These are phyloP conservation scores for Eledona agricola DNA, from an alignment of 2,888 invertebrate species.

Conservation along the genomic window DNA sequence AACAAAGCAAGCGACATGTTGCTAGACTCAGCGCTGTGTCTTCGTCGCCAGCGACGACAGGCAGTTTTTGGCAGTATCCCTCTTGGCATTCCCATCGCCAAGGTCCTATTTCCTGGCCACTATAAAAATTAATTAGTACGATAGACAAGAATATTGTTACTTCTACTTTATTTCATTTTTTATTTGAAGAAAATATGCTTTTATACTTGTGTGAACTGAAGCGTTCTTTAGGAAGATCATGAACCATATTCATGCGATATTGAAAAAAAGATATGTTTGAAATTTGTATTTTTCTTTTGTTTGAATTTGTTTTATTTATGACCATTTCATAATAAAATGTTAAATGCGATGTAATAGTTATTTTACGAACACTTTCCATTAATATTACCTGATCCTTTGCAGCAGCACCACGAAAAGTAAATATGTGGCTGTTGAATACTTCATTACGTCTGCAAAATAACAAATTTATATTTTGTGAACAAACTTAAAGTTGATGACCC, in stretches of 20 bases:
- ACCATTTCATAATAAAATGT: no score
- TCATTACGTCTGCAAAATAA: constrained; percentile 16
- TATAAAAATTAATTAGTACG: no score
- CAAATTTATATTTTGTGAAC: neutral
- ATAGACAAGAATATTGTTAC: no score
- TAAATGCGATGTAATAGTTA: no score
- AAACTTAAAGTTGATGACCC: constrained; percentile 10
- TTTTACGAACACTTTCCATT: no score
- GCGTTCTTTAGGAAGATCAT: no score
- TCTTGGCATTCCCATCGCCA: constrained; percentile 69
- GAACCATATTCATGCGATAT: no score
- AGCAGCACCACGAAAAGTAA: constrained; percentile 71
- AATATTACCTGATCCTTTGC: constrained; percentile 83
- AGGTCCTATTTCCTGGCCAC: constrained; percentile 47
- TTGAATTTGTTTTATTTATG: constrained; percentile 57
- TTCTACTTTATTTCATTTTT: no score
- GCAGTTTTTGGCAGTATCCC: constrained; percentile 65
- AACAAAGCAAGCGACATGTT: constrained; percentile 73
- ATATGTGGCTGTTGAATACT: constrained; percentile 4
- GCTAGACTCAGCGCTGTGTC: constrained; percentile 64
- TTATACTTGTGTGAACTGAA: no score
- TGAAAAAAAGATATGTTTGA: no score
- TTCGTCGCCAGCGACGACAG: constrained; percentile 49
- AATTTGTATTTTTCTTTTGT: no score
- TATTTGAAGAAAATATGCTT: no score